A percentile compares a stretch with the other conserved stretches of the same genome.
Conservation (phyloP, 2,888 invertebrate genomes). For the Amorpha juglandis region DNA sequence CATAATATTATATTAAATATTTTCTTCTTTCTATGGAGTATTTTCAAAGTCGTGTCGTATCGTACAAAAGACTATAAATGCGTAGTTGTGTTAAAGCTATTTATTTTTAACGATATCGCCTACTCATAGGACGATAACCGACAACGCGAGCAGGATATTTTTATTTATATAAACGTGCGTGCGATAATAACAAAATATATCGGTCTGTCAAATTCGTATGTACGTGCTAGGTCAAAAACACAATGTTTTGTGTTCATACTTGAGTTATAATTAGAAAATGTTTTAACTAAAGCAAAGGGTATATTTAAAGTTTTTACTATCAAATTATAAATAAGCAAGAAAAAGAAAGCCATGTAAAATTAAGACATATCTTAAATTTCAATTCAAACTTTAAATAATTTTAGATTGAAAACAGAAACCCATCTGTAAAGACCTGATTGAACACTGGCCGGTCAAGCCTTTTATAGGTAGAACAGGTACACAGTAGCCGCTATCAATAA, state of each 20-base stretch:
- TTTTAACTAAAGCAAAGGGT: too few relatives aligned
- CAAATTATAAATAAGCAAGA: too few relatives aligned
- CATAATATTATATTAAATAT: neutral
- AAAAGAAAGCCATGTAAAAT: too few relatives aligned
- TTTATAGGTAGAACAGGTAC: too few relatives aligned
- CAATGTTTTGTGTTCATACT: neutral
- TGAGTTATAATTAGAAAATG: neutral
- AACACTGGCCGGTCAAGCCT: too few relatives aligned
- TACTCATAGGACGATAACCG: neutral
- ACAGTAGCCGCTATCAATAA: too few relatives aligned
- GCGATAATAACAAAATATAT: constrained; percentile 2
- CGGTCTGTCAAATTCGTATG: neutral
- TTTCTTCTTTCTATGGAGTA: neutral
- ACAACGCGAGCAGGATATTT: neutral
- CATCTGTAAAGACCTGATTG: too few relatives aligned
- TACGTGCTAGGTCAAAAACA: neutral
- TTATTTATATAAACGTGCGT: neutral
- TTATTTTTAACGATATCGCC: neutral
- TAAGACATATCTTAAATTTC: too few relatives aligned
- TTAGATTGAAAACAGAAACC: too few relatives aligned
- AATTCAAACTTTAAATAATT: too few relatives aligned
- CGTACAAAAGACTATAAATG: neutral
- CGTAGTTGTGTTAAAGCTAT: neutral
- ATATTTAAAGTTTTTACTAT: too few relatives aligned
- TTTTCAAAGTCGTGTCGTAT: neutral